These are phyloP conservation scores for Chionoecetes opilio DNA, from an alignment of 1,140 invertebrate genomes.

Conservation along the genomic window DNA sequence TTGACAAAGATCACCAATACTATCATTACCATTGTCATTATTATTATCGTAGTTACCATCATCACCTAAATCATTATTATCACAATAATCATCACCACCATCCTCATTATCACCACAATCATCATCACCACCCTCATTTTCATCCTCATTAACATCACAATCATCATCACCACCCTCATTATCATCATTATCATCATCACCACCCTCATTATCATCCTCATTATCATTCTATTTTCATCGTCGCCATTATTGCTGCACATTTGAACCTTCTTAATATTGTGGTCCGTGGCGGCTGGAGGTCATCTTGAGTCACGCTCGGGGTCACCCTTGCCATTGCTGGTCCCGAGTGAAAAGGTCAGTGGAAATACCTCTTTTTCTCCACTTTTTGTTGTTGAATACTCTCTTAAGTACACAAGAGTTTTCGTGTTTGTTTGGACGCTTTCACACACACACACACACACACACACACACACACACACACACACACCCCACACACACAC, in stretches of 20 bases:
- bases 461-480: too few relatives aligned
- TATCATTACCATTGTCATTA: neutral
- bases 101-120: neutral
- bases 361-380: constrained; percentile 1
- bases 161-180: neutral
- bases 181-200: neutral
- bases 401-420: neutral
- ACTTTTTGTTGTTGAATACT: constrained; percentile 12
- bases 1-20: neutral
- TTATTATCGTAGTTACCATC: neutral
- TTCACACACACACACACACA: neutral
- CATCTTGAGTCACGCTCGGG: constrained; percentile 10
- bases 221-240: neutral
- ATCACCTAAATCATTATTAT: neutral
- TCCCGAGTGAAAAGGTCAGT: neutral
- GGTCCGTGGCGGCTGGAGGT: neutral
- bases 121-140: neutral
- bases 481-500: too few relatives aligned
- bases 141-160: neutral
- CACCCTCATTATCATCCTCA: neutral
- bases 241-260: neutral
- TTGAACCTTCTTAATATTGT: neutral
- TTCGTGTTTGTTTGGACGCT: too few relatives aligned
- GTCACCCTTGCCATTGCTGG: neutral
- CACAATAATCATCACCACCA: neutral